phyloP scores from a whole-genome alignment of 2,888 invertebrate species.

The Calameuta filiformis region DNA sequence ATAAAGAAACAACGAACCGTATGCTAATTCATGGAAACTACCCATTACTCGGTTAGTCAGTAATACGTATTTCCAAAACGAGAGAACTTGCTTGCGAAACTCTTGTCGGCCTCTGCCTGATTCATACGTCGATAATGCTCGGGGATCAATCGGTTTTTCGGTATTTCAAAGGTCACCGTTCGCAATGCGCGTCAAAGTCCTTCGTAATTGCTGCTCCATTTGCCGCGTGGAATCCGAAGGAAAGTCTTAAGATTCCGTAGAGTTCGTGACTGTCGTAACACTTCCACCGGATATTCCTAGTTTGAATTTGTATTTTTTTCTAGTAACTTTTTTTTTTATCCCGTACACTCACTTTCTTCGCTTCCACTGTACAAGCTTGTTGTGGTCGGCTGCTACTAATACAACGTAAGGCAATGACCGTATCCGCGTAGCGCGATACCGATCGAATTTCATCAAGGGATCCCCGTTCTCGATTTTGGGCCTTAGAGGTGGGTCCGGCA shows the following conservation, averaged over 20 bases:
- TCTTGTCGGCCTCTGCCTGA: not conserved
- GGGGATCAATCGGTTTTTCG: no score
- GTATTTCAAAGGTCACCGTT: not conserved
- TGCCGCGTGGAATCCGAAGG: constrained; percentile 32
- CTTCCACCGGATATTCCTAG: not conserved
- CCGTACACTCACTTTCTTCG: not conserved
- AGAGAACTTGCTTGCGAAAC: not conserved
- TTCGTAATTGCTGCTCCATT: constrained; percentile 37
- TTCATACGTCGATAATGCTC: not conserved
- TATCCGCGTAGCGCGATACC: not conserved
- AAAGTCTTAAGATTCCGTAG: constrained; percentile 10
- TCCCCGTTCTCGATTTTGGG: not conserved
- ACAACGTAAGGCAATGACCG: not conserved
- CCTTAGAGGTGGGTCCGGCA: not conserved
- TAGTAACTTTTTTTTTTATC: not conserved
- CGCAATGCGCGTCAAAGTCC: constrained; percentile 7
- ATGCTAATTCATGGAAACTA: not conserved
- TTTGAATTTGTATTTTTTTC: not conserved
- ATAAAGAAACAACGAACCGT: not conserved
- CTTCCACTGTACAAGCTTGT: not conserved
- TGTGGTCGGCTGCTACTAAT: not conserved
- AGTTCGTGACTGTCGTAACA: not conserved
- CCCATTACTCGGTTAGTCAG: not conserved
- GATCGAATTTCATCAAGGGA: not conserved
- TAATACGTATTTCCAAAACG: not conserved